Conservation (phyloP, 2,113 vertebrate species). For the Macquaria ambigua region DNA sequence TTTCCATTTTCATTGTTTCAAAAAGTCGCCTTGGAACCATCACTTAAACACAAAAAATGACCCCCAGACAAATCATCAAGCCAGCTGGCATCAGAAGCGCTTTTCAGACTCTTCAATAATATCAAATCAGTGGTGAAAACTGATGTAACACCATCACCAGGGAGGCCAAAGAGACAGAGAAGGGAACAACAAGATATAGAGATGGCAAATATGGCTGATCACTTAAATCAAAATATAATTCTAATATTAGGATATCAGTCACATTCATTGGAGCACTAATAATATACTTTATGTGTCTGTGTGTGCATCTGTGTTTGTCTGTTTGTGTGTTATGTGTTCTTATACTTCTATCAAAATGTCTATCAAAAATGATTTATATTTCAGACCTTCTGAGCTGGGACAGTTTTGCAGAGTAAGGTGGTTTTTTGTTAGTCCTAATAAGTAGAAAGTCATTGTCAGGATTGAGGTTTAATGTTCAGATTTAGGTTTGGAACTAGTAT, state of each 20-base stretch:
- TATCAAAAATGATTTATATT: not conserved
- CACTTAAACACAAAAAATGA: not conserved
- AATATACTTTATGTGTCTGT: not conserved
- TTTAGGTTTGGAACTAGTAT: too few species aligned
- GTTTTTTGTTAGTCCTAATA: not conserved
- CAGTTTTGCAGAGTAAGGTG: not conserved
- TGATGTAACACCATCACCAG: conserved; percentile 4
- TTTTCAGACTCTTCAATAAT: conserved; percentile 24
- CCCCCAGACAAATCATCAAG: not conserved
- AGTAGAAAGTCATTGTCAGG: not conserved
- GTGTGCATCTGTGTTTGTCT: not conserved
- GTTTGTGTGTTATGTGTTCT: not conserved
- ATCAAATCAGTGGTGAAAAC: conserved; percentile 38
- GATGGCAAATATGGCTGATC: not conserved
- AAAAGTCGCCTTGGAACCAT: not conserved
- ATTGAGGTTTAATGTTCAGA: too few species aligned
- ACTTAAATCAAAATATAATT: conserved; percentile 17
- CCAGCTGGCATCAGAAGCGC: conserved; percentile 31
- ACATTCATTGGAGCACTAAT: not conserved
- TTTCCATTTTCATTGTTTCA: conserved; percentile 22
- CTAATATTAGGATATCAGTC: not conserved
- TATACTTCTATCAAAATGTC: too few species aligned
- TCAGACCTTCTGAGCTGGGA: not conserved
- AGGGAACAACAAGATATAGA: not conserved
- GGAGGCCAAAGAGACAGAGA: not conserved